phyloP scores from a whole-genome alignment of 2,113 vertebrate genomes.

The Antigone vipio region DNA sequence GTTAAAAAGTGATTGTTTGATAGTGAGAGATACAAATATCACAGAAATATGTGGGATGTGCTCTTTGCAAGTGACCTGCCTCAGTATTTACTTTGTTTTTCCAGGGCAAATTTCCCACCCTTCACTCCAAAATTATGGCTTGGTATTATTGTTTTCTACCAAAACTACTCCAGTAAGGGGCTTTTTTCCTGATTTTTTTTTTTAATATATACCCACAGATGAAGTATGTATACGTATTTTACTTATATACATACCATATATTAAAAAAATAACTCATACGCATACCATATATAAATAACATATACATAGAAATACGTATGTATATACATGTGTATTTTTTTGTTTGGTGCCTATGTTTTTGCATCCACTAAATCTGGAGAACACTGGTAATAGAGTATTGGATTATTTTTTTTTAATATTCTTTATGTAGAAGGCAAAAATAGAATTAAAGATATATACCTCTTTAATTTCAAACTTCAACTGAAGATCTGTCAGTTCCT shows the following conservation, averaged over 20 bases:
- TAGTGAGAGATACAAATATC: background rate
- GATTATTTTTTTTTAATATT: background rate
- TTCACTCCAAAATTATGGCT: background rate
- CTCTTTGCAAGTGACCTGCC: background rate
- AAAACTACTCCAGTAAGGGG: background rate
- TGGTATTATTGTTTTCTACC: background rate
- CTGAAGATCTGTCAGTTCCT: constrained; percentile 86
- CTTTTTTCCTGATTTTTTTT: background rate
- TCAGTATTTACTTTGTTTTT: background rate
- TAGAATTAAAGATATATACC: constrained; percentile 58
- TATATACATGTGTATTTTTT: background rate
- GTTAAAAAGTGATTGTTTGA: background rate
- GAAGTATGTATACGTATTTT: background rate
- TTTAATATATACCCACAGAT: background rate
- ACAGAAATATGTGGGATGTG: background rate
- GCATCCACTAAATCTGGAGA: background rate
- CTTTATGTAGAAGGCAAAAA: background rate
- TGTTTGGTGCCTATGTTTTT: background rate
- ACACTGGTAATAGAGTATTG: background rate
- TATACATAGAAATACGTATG: background rate
- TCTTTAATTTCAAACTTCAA: constrained; percentile 93
- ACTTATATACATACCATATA: background rate
- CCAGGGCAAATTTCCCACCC: background rate
- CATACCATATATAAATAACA: background rate
- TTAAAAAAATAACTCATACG: background rate